These are phyloP conservation scores for Nomada hirtipes DNA, from an alignment of 2,888 invertebrate genomes.

Conservation along the genomic window DNA sequence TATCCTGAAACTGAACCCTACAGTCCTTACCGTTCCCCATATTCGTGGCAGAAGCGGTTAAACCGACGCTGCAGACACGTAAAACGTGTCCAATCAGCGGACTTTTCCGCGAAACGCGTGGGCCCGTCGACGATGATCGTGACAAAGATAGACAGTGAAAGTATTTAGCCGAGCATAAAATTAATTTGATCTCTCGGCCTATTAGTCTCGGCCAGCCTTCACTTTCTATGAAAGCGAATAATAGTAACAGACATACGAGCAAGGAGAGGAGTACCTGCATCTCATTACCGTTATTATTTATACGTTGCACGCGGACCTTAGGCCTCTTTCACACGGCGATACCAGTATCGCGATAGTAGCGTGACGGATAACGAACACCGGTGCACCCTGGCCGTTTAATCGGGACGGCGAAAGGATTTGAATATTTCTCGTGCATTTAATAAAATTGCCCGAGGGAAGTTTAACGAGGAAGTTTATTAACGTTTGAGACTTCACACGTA, in stretches of 20 bases:
- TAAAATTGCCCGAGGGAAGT: too few species aligned
- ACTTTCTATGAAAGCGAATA: constrained; percentile 35
- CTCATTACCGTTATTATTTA: constrained; percentile 50
- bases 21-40: neutral
- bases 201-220: constrained; percentile 5
- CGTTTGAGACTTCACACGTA: too few species aligned
- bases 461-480: too few species aligned
- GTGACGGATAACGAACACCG: too few species aligned
- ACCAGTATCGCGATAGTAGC: too few species aligned
- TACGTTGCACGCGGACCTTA: constrained; percentile 28
- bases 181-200: constrained; percentile 12
- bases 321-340: neutral
- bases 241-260: neutral
- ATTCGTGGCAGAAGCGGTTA: neutral
- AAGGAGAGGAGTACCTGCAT: constrained; percentile 8
- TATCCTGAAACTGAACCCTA: constrained; percentile 17
- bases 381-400: too few species aligned
- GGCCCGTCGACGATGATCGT: neutral
- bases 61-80: neutral
- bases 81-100: neutral
- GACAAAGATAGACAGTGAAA: neutral
- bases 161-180: constrained; percentile 30
- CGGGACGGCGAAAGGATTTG: too few species aligned
- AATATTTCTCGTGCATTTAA: too few species aligned
- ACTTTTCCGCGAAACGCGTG: constrained; percentile 15